phyloP scores from a whole-genome alignment of 2,888 invertebrate genomes.

The Nemapogon koenigi region DNA sequence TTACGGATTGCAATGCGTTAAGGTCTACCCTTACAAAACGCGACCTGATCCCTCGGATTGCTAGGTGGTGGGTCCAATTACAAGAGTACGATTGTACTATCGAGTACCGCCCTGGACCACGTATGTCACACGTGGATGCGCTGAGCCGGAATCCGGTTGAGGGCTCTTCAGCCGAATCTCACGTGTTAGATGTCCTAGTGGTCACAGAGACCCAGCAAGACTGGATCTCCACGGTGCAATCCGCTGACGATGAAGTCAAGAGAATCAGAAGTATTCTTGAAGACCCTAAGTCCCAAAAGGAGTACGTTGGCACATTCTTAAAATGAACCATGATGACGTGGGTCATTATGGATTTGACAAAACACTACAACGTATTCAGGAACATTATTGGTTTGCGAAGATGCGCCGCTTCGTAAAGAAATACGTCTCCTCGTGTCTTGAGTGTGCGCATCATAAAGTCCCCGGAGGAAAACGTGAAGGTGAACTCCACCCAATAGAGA shows the following conservation, averaged over 20 bases:
- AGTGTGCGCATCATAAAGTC: constrained; percentile 16
- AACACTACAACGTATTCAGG: constrained; percentile 17
- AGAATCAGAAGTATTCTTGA: constrained; percentile 6
- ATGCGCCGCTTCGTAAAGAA: constrained; percentile 19
- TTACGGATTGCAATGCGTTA: constrained; percentile 9
- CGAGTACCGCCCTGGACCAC: constrained; percentile 7
- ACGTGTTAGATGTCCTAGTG: constrained; percentile 9
- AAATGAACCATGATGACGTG: constrained; percentile 18
- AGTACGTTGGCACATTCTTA: constrained; percentile 18
- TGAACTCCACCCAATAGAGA: constrained; percentile 18
- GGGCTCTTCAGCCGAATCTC: background rate
- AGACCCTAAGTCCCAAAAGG: constrained; percentile 18
- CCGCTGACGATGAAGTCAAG: constrained; percentile 11
- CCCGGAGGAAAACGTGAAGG: constrained; percentile 17
- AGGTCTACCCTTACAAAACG: constrained; percentile 6
- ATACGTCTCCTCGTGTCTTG: constrained; percentile 17
- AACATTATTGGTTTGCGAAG: constrained; percentile 20
- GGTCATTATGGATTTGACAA: constrained; percentile 21
- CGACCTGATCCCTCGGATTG: constrained; percentile 7
- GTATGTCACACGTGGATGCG: constrained; percentile 9
- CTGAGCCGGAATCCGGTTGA: constrained; percentile 8
- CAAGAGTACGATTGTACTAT: constrained; percentile 8
- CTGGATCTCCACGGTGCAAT: constrained; percentile 17
- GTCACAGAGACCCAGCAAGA: constrained; percentile 10
- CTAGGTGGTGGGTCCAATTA: constrained; percentile 8